Base-by-base conservation (phyloP, 2,113 vertebrate genomes). In the Tympanuchus pallidicinctus region DNA sequence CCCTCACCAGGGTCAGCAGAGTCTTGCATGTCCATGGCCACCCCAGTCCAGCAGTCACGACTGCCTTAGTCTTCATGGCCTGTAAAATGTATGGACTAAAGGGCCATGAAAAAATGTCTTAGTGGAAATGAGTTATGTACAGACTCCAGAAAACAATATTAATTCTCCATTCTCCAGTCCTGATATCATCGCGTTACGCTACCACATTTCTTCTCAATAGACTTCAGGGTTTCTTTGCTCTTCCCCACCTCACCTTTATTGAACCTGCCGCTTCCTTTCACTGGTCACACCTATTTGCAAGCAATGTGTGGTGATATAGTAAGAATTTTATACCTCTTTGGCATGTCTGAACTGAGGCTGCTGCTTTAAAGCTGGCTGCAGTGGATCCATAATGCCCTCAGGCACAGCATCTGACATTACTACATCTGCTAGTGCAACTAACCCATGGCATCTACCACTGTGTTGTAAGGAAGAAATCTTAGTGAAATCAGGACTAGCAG, bases 351-450 rank as follows among this genome's bases (percentile, higher is more conserved):
- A 89, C 65, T 54, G 72, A 75, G 38, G 38, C 5, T 78, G 40
- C 30, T 82, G 45, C 36, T 94, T 79, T 38, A 43, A 88, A 94
- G 50, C 32, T 59, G 82, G 30, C 48, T 82, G 64, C 2, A 3
- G 48, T 70, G 48, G 48, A 82, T 86, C 75, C 5, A 1, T 24
- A 54, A 54, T 43, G 72, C 24, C 78, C 69, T 82, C 15, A 4
- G 75, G 86, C 60, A 60, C 40, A 82, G 64, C 82, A 95, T 56
- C 81, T 87, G 91, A 78, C 78, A 59, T 65, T 71, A 75, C 47
- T 90, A n/a, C 67, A 88, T 66, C 50, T 0, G 0, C 60, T 67
- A 80, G 18, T 24, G 52, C 66, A 89, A 71, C 34, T 82, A 38
- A 83, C 40, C 12, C 3, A 0, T 27, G 54, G 47, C 59, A 92